Evolutionary conservation across 2,888 invertebrate species (phyloP).

Genomic region (Slavum lentiscoides): DNA sequence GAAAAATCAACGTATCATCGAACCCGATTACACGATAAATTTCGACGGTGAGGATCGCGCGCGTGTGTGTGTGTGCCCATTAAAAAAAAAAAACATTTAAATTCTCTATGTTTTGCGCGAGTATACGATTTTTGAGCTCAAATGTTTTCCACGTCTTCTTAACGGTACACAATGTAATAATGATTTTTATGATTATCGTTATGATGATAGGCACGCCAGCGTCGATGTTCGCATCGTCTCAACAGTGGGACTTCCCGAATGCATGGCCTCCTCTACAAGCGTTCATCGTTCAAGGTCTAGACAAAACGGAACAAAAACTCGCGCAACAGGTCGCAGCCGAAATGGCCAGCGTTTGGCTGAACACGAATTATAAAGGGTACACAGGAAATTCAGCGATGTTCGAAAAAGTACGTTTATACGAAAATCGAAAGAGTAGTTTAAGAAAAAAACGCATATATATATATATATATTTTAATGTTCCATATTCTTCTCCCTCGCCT

Average conservation of each 20-base stretch:
- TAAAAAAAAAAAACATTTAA: no score
- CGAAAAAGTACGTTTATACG: constrained; percentile 49
- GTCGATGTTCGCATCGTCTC: constrained; percentile 68
- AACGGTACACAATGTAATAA: neutral
- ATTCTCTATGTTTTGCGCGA: no score
- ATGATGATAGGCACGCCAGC: constrained; percentile 67
- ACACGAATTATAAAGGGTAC: constrained; percentile 69
- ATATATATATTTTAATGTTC: no score
- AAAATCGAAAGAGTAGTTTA: neutral
- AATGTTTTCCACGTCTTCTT: no score
- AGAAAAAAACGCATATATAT: neutral
- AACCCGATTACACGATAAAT: constrained; percentile 38
- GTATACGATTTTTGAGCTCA: no score
- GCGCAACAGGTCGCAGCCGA: constrained; percentile 67
- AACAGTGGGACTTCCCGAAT: constrained; percentile 83
- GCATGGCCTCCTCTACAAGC: constrained; percentile 84
- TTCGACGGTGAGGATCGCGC: constrained; percentile 43
- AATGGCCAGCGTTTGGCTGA: constrained; percentile 70
- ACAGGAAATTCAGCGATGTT: constrained; percentile 47
- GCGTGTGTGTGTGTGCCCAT: no score
- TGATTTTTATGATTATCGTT: neutral
- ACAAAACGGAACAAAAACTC: constrained; percentile 64
- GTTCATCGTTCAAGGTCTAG: constrained; percentile 71
- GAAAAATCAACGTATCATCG: constrained; percentile 30
- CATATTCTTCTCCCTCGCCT: no score